A percentile compares a stretch with the other conserved stretches of the same genome.
Conservation (phyloP, 2,888 invertebrate genomes). For the Tenthredo scrophulariae region DNA sequence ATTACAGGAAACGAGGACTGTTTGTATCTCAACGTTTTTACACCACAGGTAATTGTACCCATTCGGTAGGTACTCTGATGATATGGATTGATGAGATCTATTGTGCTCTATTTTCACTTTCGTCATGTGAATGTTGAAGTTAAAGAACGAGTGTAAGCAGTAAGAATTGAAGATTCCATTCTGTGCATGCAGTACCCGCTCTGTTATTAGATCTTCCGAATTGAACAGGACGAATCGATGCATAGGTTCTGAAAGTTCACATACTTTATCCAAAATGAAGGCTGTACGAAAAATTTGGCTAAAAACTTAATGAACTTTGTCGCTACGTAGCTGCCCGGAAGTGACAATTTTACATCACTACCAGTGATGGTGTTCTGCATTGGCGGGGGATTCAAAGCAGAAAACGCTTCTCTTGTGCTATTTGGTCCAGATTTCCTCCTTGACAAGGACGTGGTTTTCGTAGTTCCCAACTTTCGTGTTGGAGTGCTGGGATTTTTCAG, state of each 20-base stretch:
- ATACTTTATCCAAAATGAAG: too few relatives aligned
- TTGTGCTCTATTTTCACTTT: too few relatives aligned
- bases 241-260: too few relatives aligned
- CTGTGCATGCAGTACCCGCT: neutral
- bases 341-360: slow-evolving; percentile 6
- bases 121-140: too few relatives aligned
- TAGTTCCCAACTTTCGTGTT: neutral
- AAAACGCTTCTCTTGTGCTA: neutral
- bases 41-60: slow-evolving; percentile 6
- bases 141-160: neutral
- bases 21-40: neutral
- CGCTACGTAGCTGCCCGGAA: neutral
- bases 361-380: slow-evolving; percentile 2
- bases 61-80: too few relatives aligned
- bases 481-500: neutral
- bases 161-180: neutral
- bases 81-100: too few relatives aligned
- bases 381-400: slow-evolving; percentile 1
- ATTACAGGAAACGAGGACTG: neutral
- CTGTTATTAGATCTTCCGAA: neutral
- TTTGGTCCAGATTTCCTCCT: slow-evolving; percentile 16
- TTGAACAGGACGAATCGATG: too few relatives aligned
- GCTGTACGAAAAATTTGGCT: neutral
- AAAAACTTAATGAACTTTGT: neutral
- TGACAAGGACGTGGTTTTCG: slow-evolving; percentile 25